Conservation (phyloP, 2,797 vertebrate genomes). For the Rhynchotus rufescens region DNA sequence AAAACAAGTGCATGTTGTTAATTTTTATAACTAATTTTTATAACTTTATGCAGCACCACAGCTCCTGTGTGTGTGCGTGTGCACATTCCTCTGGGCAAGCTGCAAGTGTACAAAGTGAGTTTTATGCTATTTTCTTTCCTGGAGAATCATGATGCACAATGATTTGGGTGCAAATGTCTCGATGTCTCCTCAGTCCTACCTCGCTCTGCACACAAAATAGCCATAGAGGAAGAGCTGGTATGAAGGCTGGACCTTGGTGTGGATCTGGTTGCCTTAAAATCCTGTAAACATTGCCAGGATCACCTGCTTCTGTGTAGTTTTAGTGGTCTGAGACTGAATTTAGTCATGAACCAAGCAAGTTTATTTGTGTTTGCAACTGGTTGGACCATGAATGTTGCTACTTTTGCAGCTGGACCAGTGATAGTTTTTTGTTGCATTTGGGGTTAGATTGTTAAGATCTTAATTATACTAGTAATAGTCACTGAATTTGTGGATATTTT, state of each 20-base stretch:
- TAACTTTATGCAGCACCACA: background rate
- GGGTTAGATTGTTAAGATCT: background rate
- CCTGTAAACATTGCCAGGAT: background rate
- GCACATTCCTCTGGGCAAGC: background rate
- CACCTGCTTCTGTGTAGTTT: background rate
- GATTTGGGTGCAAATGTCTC: background rate
- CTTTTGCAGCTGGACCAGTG: background rate
- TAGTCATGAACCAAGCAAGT: background rate
- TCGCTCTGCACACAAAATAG: background rate
- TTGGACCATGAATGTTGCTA: too few relatives aligned
- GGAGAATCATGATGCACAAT: background rate
- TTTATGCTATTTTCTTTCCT: background rate
- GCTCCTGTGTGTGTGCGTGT: fast-evolving
- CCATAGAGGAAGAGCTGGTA: background rate
- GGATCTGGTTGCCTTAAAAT: background rate
- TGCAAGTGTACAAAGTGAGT: background rate
- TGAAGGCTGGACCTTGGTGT: background rate
- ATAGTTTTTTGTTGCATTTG: background rate
- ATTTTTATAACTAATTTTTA: background rate
- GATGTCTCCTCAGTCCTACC: background rate
- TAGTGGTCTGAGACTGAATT: background rate
- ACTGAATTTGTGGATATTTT: background rate
- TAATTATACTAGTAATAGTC: background rate
- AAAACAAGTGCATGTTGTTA: too few relatives aligned
- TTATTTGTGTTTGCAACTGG: too few relatives aligned